Evolutionary conservation across 2,113 vertebrate species (phyloP), one percentile per base, ranked within the genome.

Genomic region (Clupea harengus): DNA sequence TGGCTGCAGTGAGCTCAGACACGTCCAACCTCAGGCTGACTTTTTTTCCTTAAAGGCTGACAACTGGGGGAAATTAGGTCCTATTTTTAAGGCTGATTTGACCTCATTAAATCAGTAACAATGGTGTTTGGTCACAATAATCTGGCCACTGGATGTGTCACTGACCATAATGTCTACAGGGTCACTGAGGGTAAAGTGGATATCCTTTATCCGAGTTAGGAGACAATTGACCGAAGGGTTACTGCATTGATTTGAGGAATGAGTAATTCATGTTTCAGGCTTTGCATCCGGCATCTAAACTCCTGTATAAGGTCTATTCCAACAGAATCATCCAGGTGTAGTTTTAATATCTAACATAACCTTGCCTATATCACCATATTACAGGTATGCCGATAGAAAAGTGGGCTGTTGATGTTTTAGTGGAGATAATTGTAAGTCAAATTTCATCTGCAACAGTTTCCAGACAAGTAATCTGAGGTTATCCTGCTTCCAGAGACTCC

Each of bases 1-100:
- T 72, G 60, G 22, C 50, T 25, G 5, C 4, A n/a, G 84, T 89
- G 91, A 87, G 80, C 84, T 86, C n/a, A 81, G 84, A 75, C 88
- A 90, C 88, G 85, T 91, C 87, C 85, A 17, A 72, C 86, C 67
- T 84, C 49, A 39, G 32, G 11, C 72, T 39, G 54, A 84, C 52
- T 86, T 83, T 57, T 57, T 28, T 78, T 78, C 72, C 72, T 32
- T 78, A 10, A 5, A 5, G 28, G 28, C 72, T 39, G 72, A 32
- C 32, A 39, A 78, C 45, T 0, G 17, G 39, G 13, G 22, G 25
- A 46, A 81, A 83, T 25, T 52, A 78, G 72, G 9, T 78, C 32
- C 32, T 78, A 39, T 44, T 78, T 32, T 78, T 4, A 78, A 44
- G 72, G 10, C 28, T 78, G 28, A 78, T 78, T 78, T 4, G 10